Percentiles rank a stretch among this genome's conserved stretches.
Conservation (phyloP, 2,113 vertebrate genomes). For the Dinomys branickii region DNA sequence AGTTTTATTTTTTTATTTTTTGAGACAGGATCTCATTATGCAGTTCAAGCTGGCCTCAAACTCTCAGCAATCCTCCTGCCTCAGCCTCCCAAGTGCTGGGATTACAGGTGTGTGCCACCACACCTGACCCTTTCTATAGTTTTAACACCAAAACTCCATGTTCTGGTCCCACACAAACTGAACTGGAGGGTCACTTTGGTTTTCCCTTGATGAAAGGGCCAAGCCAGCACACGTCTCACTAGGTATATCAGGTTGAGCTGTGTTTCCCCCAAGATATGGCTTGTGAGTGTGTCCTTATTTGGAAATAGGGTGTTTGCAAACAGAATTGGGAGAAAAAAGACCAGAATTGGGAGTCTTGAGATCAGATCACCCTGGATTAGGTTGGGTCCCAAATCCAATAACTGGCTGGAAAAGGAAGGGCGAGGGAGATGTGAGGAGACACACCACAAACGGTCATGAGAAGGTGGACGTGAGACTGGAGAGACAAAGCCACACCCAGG, state of each 20-base stretch:
- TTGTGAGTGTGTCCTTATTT: background rate
- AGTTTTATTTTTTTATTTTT: too few relatives aligned
- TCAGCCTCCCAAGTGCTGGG: too few relatives aligned
- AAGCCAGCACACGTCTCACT: background rate
- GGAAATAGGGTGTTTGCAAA: background rate
- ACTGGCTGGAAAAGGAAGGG: background rate
- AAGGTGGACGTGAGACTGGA: accelerated
- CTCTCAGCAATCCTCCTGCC: too few relatives aligned
- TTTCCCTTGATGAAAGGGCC: background rate
- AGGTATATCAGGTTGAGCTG: background rate
- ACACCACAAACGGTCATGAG: accelerated
- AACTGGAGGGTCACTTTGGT: background rate
- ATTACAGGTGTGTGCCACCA: too few relatives aligned
- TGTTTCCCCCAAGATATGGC: background rate
- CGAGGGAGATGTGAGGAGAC: background rate
- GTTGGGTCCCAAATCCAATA: background rate
- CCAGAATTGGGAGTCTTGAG: background rate
- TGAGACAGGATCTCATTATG: too few relatives aligned
- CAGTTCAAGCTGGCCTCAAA: too few relatives aligned
- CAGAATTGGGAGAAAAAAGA: background rate
- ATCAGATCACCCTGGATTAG: background rate
- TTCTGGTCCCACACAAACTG: background rate
- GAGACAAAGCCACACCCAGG: accelerated
- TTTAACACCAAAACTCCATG: background rate
- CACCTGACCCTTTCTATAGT: background rate